Evolutionary conservation across 2,888 invertebrate genomes (phyloP), one percentile per base, ranked within the genome.

Genomic region (Ophraella communa): DNA sequence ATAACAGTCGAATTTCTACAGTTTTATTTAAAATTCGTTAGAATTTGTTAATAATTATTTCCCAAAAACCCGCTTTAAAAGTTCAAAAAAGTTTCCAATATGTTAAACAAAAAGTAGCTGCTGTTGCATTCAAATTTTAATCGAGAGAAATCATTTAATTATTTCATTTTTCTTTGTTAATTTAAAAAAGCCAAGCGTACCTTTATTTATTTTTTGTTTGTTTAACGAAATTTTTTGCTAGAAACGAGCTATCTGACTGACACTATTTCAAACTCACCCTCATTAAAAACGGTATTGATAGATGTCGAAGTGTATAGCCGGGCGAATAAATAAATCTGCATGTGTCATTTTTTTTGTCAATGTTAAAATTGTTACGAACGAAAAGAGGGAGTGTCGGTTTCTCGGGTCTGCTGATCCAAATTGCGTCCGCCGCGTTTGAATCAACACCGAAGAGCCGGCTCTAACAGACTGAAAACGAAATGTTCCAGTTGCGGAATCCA

Each of bases 401-500:
- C 39, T 42, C n/a, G 24, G 45, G 55, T 27, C 44, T 30, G 21
- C 49, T 49, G 64, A 56, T 51, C 58, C 44, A 59, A 47, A 59
- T 27, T 52, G 66, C 64, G 61, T 62, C 49, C 60, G 52, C 65
- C 71, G 64, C 74, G 68, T 54, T 68, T 69, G 67, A 63, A 62
- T n/a, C 64, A 64, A 69, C 66, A 71, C 75, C 76, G 75, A 74
- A 70, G 70, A 62, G 66, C 69, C 53, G 60, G 20, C 23, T 49
- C 44, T 39, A 30, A 55, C 42, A 55, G 20, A 55, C 54, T 60
- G 64, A 56, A 56, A 57, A 45, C 42, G 56, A 69, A 73, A 68
- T 71, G 68, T 73, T 77, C 74, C 74, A 76, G 76, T 73, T 77
- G 78, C 78, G 76, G 78, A 47, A 56, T 20, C 18, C 49, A 72